These are phyloP conservation scores for Trialeurodes vaporariorum DNA, from an alignment of 1,140 invertebrate genomes.

Conservation along the genomic window DNA sequence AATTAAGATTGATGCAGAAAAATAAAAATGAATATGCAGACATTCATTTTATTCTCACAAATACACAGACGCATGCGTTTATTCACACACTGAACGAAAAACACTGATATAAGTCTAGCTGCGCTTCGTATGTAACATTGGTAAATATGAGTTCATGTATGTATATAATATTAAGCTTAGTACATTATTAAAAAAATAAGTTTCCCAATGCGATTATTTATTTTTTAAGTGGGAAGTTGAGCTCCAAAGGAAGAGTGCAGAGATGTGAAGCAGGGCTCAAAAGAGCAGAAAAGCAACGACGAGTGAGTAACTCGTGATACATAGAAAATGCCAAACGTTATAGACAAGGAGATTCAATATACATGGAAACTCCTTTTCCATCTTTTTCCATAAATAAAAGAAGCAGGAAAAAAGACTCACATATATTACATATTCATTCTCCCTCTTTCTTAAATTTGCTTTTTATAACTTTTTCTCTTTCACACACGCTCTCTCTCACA, in stretches of 20 bases:
- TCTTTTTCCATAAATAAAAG: conserved; percentile 1
- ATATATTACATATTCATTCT: conserved; percentile 1
- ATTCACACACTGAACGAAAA: not conserved
- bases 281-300: not conserved
- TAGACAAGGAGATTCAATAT: not conserved
- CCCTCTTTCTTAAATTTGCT: not conserved
- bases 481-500: not conserved
- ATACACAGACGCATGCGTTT: too few species aligned
- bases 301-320: not conserved
- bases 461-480: not conserved
- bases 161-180: not conserved
- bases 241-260: not conserved
- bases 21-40: too few species aligned
- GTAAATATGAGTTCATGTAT: not conserved
- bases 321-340: not conserved
- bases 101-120: not conserved
- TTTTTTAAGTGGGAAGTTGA: not conserved
- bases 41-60: too few species aligned
- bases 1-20: too few species aligned
- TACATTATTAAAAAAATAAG: not conserved
- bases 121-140: not conserved
- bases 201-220: not conserved
- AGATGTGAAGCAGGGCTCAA: not conserved
- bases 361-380: not conserved
- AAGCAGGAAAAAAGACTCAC: not conserved